Evolutionary conservation across 1,140 invertebrate genomes (phyloP).

Genomic region (Bombus breviceps): DNA sequence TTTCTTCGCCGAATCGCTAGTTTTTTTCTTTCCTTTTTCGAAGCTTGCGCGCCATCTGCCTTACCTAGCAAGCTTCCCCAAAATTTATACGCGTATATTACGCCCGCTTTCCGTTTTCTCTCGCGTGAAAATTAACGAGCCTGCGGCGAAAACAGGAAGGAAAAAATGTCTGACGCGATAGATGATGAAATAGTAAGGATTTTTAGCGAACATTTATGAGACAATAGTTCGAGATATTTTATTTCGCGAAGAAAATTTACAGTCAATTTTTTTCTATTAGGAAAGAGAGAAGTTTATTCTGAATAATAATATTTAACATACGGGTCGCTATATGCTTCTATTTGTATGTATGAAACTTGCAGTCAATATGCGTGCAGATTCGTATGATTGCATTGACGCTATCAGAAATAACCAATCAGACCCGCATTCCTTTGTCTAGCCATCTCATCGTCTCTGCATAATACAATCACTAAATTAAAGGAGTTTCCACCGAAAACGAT

Average conservation of each 20-base stretch:
- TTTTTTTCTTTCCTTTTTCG: neutral
- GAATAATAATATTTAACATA: no score
- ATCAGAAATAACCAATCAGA: no score
- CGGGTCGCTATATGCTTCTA: no score
- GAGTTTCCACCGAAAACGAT: neutral
- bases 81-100: neutral
- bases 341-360: no score
- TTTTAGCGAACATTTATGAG: neutral
- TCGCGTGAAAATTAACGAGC: constrained; percentile 10
- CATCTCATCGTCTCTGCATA: no score
- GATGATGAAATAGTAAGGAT: neutral
- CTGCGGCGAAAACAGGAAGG: no score
- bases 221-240: neutral
- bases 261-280: neutral
- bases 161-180: neutral
- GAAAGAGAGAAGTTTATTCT: no score
- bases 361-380: no score
- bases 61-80: neutral
- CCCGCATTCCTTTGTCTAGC: no score
- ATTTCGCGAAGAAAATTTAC: neutral
- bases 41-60: neutral
- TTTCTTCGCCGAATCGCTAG: neutral
- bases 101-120: neutral
- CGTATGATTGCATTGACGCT: no score
- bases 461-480: neutral